A percentile compares a stretch with the other conserved stretches of the same genome.
These are phyloP conservation scores for Oryzias dopingdopingensis DNA, from an alignment of 2,797 vertebrate species.

Conservation along the genomic window DNA sequence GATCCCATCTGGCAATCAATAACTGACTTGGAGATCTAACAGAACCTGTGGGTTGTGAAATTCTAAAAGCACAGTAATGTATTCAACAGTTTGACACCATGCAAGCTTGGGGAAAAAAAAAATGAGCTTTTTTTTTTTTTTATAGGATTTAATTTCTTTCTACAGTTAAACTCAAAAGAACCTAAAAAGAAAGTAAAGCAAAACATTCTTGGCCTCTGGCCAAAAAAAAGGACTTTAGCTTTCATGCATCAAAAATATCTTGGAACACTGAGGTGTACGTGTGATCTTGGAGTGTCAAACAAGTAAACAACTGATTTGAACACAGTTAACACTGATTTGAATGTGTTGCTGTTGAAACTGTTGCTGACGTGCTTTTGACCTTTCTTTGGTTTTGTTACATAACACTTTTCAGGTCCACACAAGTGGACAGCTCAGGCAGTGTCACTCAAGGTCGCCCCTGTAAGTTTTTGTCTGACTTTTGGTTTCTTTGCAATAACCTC, in stretches of 20 bases:
- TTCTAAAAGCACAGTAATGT: too few relatives aligned
- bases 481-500: not conserved
- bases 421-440: too few relatives aligned
- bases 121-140: not conserved
- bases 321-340: constrained; percentile 12
- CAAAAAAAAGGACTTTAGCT: constrained; percentile 8
- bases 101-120: too few relatives aligned
- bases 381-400: constrained; percentile 1
- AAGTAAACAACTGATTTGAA: constrained; percentile 13
- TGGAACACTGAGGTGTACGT: constrained; percentile 3
- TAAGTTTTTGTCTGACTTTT: not conserved
- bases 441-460: too few relatives aligned
- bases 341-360: not conserved
- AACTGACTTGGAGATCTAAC: too few relatives aligned
- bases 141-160: not conserved
- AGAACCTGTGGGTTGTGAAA: too few relatives aligned
- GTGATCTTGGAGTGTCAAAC: constrained; percentile 20
- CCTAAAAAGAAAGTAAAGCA: not conserved
- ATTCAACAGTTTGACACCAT: too few relatives aligned
- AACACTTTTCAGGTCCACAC: not conserved
- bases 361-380: too few relatives aligned
- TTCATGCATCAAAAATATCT: constrained; percentile 28
- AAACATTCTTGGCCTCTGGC: constrained; percentile 8
- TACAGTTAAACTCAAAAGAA: not conserved
- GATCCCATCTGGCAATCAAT: too few relatives aligned